Evolutionary conservation across 1,140 invertebrate species (phyloP), one percentile per base, ranked within the genome.

Genomic region (Ceratina australensis): DNA sequence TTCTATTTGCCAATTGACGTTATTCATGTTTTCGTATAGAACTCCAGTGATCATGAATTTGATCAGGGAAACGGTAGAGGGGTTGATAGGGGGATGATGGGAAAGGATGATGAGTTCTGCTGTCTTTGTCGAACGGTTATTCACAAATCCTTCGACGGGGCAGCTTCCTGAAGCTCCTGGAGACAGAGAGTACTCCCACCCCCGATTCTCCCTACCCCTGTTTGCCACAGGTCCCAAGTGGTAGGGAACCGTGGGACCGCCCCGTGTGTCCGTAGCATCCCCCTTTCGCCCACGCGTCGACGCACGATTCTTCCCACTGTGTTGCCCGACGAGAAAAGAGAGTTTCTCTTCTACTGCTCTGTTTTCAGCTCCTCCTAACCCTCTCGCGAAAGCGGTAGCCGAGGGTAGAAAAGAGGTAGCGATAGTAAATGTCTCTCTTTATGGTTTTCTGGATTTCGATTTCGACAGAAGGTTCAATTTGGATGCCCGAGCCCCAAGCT

Each of bases 111-210:
- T 33, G 15, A 18, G 13, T 15, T 24, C 4, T 1, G 59, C 77
- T 79, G 85, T 89, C 90, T 84, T 90, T 87, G 82, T 90, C 87
- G 88, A 89, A 85, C 86, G 87, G 88, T 91, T 90, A 89, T 90
- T 91, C 91, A 91, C 89, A 90, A 91, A 91, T 91, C 90, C 90
- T 91, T 90, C 89, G 89, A 82, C 84, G 86, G 87, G 84, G 84
- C 87, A 79, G 87, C 88, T 91, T 89, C 89, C 89, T 90, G 87
- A 89, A 42, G 89, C 89, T 89, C 87, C 90, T 87, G 89, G 85
- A 42, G 33, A 42, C 33, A 42, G 87, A 77, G 60, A 68, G 74
- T 75, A 20, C 71, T 26, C 73, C 81, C 74, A 66, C 80, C 68
- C 50, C 66, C 72, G 33, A 42, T 42, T 42, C 33, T 42, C 67